These are phyloP conservation scores for Conomelus anceps DNA, from an alignment of 2,888 invertebrate genomes.

Conservation along the genomic window DNA sequence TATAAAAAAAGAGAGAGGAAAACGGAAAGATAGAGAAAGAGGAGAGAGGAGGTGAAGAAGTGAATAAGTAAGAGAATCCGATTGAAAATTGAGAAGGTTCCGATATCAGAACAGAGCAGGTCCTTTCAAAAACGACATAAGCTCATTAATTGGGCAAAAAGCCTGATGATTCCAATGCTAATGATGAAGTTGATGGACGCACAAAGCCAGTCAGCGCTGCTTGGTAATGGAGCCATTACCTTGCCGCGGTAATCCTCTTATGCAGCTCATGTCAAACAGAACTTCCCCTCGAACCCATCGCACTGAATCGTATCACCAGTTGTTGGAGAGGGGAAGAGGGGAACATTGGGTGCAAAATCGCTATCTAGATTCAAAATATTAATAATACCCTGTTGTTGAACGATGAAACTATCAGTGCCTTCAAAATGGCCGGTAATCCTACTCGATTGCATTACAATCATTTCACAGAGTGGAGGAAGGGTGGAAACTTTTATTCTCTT, in stretches of 20 bases:
- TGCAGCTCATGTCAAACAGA: background rate
- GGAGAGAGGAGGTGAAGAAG: background rate
- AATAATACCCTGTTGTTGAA: background rate
- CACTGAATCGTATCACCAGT: background rate
- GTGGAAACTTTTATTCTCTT: too few relatives aligned
- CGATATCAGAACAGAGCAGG: background rate
- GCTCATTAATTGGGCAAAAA: background rate
- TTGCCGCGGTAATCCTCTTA: background rate
- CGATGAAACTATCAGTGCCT: too few relatives aligned
- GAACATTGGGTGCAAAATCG: background rate
- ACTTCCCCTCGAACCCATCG: background rate
- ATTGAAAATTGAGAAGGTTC: background rate
- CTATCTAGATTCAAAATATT: background rate
- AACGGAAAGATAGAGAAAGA: background rate
- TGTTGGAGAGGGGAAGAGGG: background rate
- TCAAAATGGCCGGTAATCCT: too few relatives aligned
- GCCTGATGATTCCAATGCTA: background rate
- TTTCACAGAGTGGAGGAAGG: too few relatives aligned
- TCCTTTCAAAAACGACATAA: background rate
- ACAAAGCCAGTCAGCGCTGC: background rate
- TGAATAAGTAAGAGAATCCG: background rate
- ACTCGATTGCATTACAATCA: too few relatives aligned
- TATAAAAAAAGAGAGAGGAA: background rate
- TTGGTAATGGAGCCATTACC: constrained; percentile 9
- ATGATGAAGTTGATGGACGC: background rate